phyloP scores from a whole-genome alignment of 2,888 invertebrate species.

The Thymelicus acteon region DNA sequence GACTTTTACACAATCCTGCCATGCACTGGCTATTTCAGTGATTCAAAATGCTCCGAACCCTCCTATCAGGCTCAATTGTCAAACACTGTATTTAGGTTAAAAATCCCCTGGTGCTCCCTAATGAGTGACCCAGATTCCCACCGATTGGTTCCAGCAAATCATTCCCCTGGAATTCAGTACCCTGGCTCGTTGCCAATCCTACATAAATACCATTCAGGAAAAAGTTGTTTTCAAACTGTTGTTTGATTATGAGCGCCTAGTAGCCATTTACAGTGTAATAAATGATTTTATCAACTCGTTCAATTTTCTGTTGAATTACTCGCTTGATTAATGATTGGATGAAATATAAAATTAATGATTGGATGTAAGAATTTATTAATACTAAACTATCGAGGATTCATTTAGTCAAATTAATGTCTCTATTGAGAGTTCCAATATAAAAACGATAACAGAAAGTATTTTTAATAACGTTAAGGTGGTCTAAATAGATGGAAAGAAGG shows the following conservation, averaged over 20 bases:
- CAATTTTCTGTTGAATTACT: conserved; percentile 3
- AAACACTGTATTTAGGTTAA: conserved; percentile 28
- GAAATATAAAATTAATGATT: not conserved
- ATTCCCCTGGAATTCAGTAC: conserved; percentile 33
- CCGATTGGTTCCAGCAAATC: conserved; percentile 35
- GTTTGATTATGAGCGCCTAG: conserved; percentile 27
- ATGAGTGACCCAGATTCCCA: conserved; percentile 33
- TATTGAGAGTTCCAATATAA: too few species aligned
- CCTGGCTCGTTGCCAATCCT: conserved; percentile 30
- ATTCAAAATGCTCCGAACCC: not conserved
- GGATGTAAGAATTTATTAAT: not conserved
- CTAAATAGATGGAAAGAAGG: too few species aligned
- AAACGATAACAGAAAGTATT: too few species aligned
- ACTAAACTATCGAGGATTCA: not conserved
- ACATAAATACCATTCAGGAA: conserved; percentile 35
- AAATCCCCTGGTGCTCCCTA: conserved; percentile 30
- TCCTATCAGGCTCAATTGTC: conserved; percentile 32
- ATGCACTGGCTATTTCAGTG: not conserved
- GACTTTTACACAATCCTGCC: too few species aligned
- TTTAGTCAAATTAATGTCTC: too few species aligned
- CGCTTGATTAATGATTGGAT: not conserved
- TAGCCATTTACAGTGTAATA: conserved; percentile 26
- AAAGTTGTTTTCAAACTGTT: conserved; percentile 35
- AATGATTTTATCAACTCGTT: conserved; percentile 28
- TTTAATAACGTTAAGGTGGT: too few species aligned